Evolutionary conservation across 1,140 invertebrate species (phyloP).

Genomic region (Diorhabda sublineata): DNA sequence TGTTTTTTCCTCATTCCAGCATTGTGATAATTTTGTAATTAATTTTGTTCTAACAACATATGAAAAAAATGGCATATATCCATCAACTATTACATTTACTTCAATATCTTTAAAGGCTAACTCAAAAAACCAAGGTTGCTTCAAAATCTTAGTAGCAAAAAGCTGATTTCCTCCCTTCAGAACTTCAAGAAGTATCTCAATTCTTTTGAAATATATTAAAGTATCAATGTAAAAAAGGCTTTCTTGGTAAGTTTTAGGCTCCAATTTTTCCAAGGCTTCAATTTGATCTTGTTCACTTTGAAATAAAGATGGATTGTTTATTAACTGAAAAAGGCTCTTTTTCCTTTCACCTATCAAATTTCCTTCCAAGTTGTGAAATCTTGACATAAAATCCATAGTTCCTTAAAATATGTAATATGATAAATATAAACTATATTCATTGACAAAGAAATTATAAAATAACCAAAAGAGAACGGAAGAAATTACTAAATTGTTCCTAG

Average conservation of each 20-base stretch:
- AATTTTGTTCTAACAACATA: slow-evolving; percentile 22
- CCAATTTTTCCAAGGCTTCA: slow-evolving; percentile 10
- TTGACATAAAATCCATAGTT: slow-evolving; percentile 12
- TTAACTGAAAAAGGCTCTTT: slow-evolving; percentile 17
- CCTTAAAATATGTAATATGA: too few species aligned
- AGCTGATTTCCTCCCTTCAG: slow-evolving; percentile 24
- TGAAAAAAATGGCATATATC: slow-evolving; percentile 19
- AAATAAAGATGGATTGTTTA: slow-evolving; percentile 3
- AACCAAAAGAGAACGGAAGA: too few species aligned
- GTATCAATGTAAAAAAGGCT: slow-evolving; percentile 21
- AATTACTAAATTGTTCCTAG: too few species aligned
- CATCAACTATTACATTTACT: slow-evolving; percentile 13
- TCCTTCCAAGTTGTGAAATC: slow-evolving; percentile 20
- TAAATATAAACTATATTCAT: too few species aligned
- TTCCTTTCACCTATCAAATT: slow-evolving; percentile 18
- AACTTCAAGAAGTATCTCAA: slow-evolving; percentile 7
- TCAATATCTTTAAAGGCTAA: slow-evolving; percentile 14
- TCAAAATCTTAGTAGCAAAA: slow-evolving; percentile 22
- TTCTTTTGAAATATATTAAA: slow-evolving; percentile 19
- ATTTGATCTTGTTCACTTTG: slow-evolving; percentile 4
- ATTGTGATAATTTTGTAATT: slow-evolving; percentile 16
- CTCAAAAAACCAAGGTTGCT: slow-evolving; percentile 25
- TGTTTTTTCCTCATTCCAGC: slow-evolving; percentile 9
- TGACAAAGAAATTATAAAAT: too few species aligned
- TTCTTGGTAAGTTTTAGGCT: slow-evolving; percentile 20